Evolutionary conservation across 2,888 invertebrate species (phyloP).

Genomic region (Psylliodes chrysocephalus): DNA sequence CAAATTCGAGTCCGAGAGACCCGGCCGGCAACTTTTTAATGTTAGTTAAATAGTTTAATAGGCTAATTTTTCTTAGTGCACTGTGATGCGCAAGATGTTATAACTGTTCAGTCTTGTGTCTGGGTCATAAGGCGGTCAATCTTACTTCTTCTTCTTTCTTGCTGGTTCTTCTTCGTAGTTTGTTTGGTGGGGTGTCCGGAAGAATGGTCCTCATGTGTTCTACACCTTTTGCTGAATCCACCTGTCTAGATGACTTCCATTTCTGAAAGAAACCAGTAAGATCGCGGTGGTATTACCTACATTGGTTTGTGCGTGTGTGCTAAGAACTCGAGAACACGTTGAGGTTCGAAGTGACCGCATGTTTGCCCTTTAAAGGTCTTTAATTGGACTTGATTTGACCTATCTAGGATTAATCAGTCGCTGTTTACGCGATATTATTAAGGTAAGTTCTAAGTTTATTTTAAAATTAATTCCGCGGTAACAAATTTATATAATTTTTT

Average conservation of each 20-base stretch:
- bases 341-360: background rate
- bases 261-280: slow-evolving; percentile 55
- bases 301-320: background rate
- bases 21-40: slow-evolving; percentile 36
- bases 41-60: slow-evolving; percentile 44
- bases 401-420: slow-evolving; percentile 14
- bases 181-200: slow-evolving; percentile 52
- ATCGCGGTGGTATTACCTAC: slow-evolving; percentile 50
- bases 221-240: slow-evolving; percentile 52
- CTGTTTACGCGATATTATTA: background rate
- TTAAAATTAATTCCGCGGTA: no score
- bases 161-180: slow-evolving; percentile 37
- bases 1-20: slow-evolving; percentile 34
- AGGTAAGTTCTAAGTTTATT: no score
- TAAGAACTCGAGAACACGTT: background rate
- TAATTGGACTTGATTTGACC: background rate
- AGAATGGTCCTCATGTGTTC: slow-evolving; percentile 48
- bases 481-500: no score
- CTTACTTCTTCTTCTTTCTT: slow-evolving; percentile 32
- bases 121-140: slow-evolving; percentile 69
- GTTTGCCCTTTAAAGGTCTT: background rate
- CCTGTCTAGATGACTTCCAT: slow-evolving; percentile 54
- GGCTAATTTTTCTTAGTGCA: slow-evolving; percentile 43
- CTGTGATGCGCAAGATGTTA: slow-evolving; percentile 62
- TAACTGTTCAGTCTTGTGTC: slow-evolving; percentile 68